These are phyloP conservation scores for Rhinatrema bivittatum DNA, from an alignment of 2,797 vertebrate genomes.

Conservation along the genomic window DNA sequence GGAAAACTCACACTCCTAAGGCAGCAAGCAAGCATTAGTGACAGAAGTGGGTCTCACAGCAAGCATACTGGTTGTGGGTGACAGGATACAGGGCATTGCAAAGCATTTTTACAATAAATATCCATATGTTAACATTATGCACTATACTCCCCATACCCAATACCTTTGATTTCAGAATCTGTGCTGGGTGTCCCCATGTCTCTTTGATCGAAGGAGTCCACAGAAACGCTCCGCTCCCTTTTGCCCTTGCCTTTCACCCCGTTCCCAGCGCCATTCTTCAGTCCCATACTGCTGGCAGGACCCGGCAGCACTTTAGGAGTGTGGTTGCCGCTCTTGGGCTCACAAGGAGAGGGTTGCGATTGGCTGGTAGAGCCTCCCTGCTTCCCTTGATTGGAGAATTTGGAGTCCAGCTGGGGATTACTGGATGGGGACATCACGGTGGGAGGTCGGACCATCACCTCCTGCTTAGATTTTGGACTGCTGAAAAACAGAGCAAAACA, in stretches of 20 bases:
- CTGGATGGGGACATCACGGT: slow-evolving; percentile 98
- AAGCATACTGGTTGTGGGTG: no score
- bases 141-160: no score
- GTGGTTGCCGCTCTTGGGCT: slow-evolving; percentile 85
- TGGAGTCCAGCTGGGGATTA: slow-evolving; percentile 96
- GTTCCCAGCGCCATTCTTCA: slow-evolving; percentile 91
- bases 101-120: no score
- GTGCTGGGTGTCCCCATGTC: slow-evolving; percentile 87
- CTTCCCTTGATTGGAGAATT: slow-evolving; percentile 98
- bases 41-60: no score
- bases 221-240: slow-evolving; percentile 92
- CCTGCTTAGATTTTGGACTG: slow-evolving; percentile 98
- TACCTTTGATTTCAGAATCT: slow-evolving; percentile 88
- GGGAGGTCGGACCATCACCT: slow-evolving; percentile 98
- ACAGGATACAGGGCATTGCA: no score
- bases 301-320: slow-evolving; percentile 83
- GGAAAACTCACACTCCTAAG: no score
- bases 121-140: no score
- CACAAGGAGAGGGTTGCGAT: slow-evolving; percentile 93
- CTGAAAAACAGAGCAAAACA: slow-evolving; percentile 33
- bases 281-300: slow-evolving; percentile 86
- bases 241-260: slow-evolving; percentile 96
- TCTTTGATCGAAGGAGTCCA: slow-evolving; percentile 93
- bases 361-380: slow-evolving; percentile 91
- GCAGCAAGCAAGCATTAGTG: no score